Base-by-base conservation (phyloP, 2,113 vertebrate species). In the Cephalopholis sonnerati region DNA sequence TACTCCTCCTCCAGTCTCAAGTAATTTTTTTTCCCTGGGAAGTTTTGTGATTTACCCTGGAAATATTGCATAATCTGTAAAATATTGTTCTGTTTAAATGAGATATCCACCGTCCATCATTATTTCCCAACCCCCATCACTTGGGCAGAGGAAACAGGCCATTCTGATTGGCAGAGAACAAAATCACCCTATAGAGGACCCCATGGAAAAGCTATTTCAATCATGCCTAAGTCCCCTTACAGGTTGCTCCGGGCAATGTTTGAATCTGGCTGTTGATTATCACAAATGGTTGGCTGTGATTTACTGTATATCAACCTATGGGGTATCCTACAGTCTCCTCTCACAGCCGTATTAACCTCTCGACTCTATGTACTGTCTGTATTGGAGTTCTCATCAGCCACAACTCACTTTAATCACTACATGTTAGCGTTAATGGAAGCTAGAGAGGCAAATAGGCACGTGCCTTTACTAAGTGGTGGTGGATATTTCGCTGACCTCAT, bases 381-480 rank as follows among this genome's bases (percentile, higher is more conserved):
- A 39, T 74, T 18, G 2, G 74, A 48, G 65, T 81, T 82, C 75
- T 89, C 79, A 58, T 64, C 78, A 81, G 77, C 76, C 51, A 48
- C 92, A 74, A 85, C 72, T 90, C 81, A 81, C 71, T 93, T 87
- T 87, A 91, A 89, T 93, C 85, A 74, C 77, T 13, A 48, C 66
- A 32, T 80, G 65, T 85, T 85, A 82, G 71, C 62, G 44, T 84
- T 90, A 89, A 91, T 90, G 66, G 87, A 58, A 58, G 70, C 75
- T 8, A 63, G 29, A 74, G 70, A 86, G 77, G 74, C 24, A 61
- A 66, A 84, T 57, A 22, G 82, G 84, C 74, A 85, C 72, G 74
- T 70, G 57, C 65, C 57, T 85, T 51, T 12, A 61, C 85, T 82
- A 79, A 88, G 81, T 79, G 81, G 64, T 74, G 81, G 65, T 51